phyloP scores from a whole-genome alignment of 2,113 vertebrate genomes.

The Chunga burmeisteri region DNA sequence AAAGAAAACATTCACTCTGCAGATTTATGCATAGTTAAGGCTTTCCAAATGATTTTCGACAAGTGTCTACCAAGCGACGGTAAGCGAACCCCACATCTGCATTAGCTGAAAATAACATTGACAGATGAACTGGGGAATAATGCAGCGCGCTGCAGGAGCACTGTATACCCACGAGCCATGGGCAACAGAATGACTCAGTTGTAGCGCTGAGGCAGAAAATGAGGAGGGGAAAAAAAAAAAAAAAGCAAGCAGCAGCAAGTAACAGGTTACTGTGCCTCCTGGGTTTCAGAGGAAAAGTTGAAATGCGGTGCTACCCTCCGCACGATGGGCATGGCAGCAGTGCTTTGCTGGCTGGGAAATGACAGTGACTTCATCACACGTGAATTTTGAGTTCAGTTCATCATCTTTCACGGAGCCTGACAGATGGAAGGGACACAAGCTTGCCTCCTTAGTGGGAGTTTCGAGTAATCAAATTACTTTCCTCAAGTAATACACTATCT shows the following conservation, averaged over 20 bases:
- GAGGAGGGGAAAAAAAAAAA: not conserved
- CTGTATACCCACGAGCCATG: constrained; percentile 66
- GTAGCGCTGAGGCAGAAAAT: constrained; percentile 65
- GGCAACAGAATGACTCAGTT: constrained; percentile 75
- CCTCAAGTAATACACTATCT: not conserved
- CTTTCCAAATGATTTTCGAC: constrained; percentile 50
- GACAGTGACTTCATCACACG: constrained; percentile 30
- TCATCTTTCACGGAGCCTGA: not conserved
- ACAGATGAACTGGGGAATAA: constrained; percentile 70
- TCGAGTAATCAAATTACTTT: constrained; percentile 25
- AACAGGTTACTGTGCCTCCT: constrained; percentile 77
- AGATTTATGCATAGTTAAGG: constrained; percentile 69
- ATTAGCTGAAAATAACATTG: constrained; percentile 42
- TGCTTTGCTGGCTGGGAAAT: not conserved
- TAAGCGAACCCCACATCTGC: constrained; percentile 58
- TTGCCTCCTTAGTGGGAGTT: constrained; percentile 31
- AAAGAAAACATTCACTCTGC: constrained; percentile 62
- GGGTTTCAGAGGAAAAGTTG: constrained; percentile 68
- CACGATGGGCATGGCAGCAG: constrained; percentile 16
- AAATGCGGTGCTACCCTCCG: not conserved
- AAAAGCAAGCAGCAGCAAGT: constrained; percentile 55
- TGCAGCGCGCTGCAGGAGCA: constrained; percentile 69
- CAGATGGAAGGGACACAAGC: constrained; percentile 40
- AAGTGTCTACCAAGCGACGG: constrained; percentile 28
- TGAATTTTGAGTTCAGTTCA: not conserved